phyloP scores from a whole-genome alignment of 2,797 vertebrate genomes.

The Eupleurogrammus muticus region DNA sequence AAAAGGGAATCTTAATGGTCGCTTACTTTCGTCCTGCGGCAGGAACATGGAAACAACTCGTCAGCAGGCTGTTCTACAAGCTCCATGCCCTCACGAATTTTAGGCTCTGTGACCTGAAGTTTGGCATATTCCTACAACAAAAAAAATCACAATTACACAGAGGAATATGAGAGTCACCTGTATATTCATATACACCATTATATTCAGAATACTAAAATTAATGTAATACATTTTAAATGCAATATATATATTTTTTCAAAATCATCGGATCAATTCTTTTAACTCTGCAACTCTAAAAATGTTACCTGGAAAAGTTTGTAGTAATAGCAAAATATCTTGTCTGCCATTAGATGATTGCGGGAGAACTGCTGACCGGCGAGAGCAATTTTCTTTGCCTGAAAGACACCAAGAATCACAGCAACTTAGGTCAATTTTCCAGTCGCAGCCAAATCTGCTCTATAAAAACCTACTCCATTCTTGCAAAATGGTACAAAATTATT shows the following conservation, averaged over 20 bases:
- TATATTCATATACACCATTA: neutral
- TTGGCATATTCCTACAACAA: conserved; percentile 88
- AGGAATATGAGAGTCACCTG: neutral
- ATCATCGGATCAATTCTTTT: neutral
- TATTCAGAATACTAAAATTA: neutral
- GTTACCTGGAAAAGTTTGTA: conserved; percentile 95
- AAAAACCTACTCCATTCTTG: neutral
- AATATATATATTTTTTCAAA: neutral
- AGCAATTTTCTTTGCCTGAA: conserved; percentile 91
- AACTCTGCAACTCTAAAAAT: neutral
- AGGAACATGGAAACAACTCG: conserved; percentile 94
- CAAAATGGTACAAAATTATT: neutral
- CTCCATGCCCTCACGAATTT: conserved; percentile 92
- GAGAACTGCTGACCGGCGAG: conserved; percentile 93
- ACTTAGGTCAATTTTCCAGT: neutral
- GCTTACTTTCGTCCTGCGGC: conserved; percentile 87
- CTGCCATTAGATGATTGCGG: conserved; percentile 92
- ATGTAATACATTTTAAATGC: neutral
- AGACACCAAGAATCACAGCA: conserved; percentile 7
- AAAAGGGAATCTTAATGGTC: neutral
- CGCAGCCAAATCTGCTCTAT: neutral
- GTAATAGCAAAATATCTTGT: conserved; percentile 96
- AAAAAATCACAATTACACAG: neutral
- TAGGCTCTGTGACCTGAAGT: conserved; percentile 90
- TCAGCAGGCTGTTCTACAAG: conserved; percentile 90